Percentiles rank a stretch among this genome's conserved stretches.
phyloP scores from a whole-genome alignment of 2,113 vertebrate genomes.

The Calidris pugnax region DNA sequence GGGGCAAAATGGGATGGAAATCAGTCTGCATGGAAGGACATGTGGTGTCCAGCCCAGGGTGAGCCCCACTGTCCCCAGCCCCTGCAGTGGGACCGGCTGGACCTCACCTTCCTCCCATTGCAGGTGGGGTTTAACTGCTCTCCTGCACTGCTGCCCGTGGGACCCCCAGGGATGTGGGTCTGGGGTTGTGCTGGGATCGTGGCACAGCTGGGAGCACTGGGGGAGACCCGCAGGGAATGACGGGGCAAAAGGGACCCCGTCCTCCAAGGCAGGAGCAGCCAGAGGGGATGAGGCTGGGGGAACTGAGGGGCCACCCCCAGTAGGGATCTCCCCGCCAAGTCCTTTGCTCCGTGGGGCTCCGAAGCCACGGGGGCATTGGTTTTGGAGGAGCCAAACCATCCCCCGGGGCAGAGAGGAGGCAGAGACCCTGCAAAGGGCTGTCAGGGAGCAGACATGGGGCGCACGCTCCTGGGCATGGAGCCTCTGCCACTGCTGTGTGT shows the following conservation, averaged over 20 bases:
- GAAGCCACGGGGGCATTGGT: background rate
- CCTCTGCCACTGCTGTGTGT: background rate
- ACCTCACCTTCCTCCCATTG: background rate
- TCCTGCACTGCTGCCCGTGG: rapidly evolving
- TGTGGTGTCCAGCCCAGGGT: background rate
- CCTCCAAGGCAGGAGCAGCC: background rate
- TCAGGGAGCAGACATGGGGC: background rate
- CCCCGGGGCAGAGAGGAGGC: rapidly evolving
- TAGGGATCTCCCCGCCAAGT: background rate
- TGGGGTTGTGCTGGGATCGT: background rate
- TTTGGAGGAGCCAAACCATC: background rate
- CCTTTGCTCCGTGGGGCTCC: rapidly evolving
- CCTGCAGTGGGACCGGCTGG: background rate
- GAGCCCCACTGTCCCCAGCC: background rate
- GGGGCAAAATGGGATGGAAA: background rate
- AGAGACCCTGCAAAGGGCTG: background rate
- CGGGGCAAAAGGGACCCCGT: background rate
- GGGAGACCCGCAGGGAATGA: background rate
- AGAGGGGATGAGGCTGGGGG: background rate
- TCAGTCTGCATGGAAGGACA: background rate
- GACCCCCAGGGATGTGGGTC: background rate
- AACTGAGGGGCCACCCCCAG: background rate
- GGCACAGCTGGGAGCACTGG: background rate
- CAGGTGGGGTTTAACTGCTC: background rate
- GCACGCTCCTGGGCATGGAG: background rate